These are phyloP conservation scores for Rhagoletis pomonella DNA, from an alignment of 1,140 invertebrate species.

Conservation along the genomic window DNA sequence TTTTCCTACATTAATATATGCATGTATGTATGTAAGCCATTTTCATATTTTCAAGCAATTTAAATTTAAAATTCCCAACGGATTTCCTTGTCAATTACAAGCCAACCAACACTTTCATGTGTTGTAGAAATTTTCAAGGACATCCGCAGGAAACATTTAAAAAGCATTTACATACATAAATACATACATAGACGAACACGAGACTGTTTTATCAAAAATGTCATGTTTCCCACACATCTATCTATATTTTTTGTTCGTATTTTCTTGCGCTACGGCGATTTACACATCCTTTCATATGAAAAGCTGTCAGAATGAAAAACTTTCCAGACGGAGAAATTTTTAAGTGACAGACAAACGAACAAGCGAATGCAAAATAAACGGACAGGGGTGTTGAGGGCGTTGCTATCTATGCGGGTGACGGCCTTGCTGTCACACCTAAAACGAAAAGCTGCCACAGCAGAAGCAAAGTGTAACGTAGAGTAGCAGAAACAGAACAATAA, in stretches of 20 bases:
- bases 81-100: constrained; percentile 42
- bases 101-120: constrained; percentile 1
- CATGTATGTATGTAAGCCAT: not conserved
- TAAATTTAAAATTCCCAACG: constrained; percentile 33
- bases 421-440: constrained; percentile 36
- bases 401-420: constrained; percentile 8
- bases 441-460: constrained; percentile 9
- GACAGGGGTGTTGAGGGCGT: not conserved
- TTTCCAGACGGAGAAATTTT: constrained; percentile 52
- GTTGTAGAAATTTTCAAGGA: constrained; percentile 37
- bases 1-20: too few species aligned
- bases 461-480: constrained; percentile 34
- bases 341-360: constrained; percentile 2
- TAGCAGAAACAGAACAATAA: not conserved
- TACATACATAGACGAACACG: not conserved
- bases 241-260: not conserved
- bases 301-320: constrained; percentile 51
- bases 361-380: not conserved
- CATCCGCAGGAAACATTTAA: constrained; percentile 51
- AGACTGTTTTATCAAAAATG: constrained; percentile 48
- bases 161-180: constrained; percentile 22
- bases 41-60: not conserved
- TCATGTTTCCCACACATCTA: constrained; percentile 33
- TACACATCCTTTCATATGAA: constrained; percentile 1
- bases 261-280: too few species aligned